These are phyloP conservation scores for Cordylochernes scorpioides DNA, from an alignment of 2,888 invertebrate species.

Conservation along the genomic window DNA sequence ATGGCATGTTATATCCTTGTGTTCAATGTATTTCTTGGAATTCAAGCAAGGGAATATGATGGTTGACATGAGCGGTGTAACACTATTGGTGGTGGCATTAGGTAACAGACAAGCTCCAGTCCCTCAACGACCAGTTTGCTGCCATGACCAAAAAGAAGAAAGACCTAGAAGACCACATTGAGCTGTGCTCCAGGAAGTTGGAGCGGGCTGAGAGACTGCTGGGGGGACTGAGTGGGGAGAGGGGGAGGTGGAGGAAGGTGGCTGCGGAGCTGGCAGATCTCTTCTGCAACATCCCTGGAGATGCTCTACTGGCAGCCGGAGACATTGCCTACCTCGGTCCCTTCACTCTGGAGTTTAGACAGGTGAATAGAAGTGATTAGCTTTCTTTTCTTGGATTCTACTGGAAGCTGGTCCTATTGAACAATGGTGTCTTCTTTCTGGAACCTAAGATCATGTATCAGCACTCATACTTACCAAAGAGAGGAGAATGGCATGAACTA, in stretches of 20 bases:
- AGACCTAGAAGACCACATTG: constrained; percentile 79
- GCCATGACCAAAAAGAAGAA: constrained; percentile 87
- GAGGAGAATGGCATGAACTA: no score
- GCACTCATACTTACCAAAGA: no score
- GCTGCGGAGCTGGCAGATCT: constrained; percentile 41
- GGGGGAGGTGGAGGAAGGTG: constrained; percentile 59
- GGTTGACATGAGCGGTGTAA: no score
- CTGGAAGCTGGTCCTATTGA: not conserved
- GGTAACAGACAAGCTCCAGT: constrained; percentile 57
- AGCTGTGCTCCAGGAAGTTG: constrained; percentile 62
- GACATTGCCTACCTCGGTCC: constrained; percentile 74
- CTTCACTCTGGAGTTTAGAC: constrained; percentile 32
- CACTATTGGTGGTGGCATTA: no score
- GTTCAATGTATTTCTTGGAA: no score
- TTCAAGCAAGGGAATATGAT: no score
- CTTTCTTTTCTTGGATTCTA: not conserved
- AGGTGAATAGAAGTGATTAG: constrained; percentile 15
- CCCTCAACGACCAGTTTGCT: constrained; percentile 80
- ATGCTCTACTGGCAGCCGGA: constrained; percentile 64
- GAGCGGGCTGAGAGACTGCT: constrained; percentile 70
- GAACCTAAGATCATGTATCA: no score
- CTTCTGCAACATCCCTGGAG: constrained; percentile 57
- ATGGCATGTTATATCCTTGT: no score
- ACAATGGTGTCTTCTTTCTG: not conserved
- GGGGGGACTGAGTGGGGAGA: constrained; percentile 61